Base-by-base conservation (phyloP, 2,113 vertebrate species). In the Steatornis caripensis region DNA sequence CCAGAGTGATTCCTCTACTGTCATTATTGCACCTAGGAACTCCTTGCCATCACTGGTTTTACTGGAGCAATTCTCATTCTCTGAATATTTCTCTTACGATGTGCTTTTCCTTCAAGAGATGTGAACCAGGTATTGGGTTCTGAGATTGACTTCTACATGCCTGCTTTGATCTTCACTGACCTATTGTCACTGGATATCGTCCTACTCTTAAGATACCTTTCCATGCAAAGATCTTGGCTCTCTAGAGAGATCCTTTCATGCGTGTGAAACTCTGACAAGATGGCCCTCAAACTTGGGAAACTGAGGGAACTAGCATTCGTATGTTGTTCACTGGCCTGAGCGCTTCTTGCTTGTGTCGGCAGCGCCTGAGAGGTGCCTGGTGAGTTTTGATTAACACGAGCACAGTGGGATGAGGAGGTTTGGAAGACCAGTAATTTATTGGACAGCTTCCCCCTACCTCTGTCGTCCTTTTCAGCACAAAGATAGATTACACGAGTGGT, bases 311-410 rank as follows among this genome's bases (percentile, higher is more conserved):
- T 14, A 64, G 29, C 10, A 36, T 39, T 68, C 2, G 0, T 51
- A 1, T 24, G 34, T 15, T 24, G 34, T 15, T 84, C 7, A 2
- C 7, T 81, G 72, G 15, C 43, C 64, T 39, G 32, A 71, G 36
- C 9, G 7, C 26, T 70, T 45, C 62, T 72, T 1, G 1, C 18
- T 71, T 71, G 2, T 22, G 2, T 39, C 1, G 2, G 36, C 1
- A 5, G 15, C 0, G 1, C 11, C n/a, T 29, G 22, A 24, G 61
- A 34, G 12, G 34, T 46, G 20, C 30, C 46, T 48, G 43, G 12
- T 48, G 45, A 37, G 29, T 70, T 66, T 21, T 81, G 75, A 32
- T 18, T 46, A 32, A 22, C 10, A 10, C 23, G 37, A 18, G 19
- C 19, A 9, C 37, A 36, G 15, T 55, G 60, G 41, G 23, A 45